Percentiles rank a stretch among this genome's conserved stretches.
Evolutionary conservation across 2,888 invertebrate species (phyloP).

Genomic region (Eupithecia pulchellata): DNA sequence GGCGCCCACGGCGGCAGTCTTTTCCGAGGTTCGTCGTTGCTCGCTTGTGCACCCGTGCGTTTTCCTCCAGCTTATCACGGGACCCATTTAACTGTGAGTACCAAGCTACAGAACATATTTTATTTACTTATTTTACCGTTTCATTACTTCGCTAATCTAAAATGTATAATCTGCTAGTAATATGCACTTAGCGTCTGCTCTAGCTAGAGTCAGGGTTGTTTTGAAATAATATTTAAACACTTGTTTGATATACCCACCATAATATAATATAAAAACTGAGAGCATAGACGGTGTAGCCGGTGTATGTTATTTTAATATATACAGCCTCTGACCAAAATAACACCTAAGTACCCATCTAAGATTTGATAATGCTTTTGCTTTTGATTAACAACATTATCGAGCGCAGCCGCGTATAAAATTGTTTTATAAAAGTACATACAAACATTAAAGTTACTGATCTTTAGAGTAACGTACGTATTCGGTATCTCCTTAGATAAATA

Average conservation of each 20-base stretch:
- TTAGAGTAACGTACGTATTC: not conserved
- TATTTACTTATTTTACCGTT: not conserved
- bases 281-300: not conserved
- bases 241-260: not conserved
- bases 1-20: constrained; percentile 55
- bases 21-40: constrained; percentile 44
- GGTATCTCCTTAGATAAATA: not conserved
- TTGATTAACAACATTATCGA: too few species aligned
- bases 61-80: constrained; percentile 43
- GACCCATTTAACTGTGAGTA: constrained; percentile 47
- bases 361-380: too few species aligned
- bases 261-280: not conserved
- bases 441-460: not conserved
- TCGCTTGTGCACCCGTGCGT: constrained; percentile 56
- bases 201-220: constrained; percentile 4
- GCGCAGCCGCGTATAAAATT: too few species aligned
- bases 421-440: too few species aligned
- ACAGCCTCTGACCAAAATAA: not conserved
- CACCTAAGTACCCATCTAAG: not conserved
- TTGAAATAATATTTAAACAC: not conserved
- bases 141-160: not conserved
- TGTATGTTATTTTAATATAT: not conserved
- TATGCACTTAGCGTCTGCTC: not conserved
- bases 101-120: not conserved
- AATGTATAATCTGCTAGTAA: not conserved